Conservation (phyloP, 2,113 vertebrate genomes). For the Ictidomys tridecemlineatus region DNA sequence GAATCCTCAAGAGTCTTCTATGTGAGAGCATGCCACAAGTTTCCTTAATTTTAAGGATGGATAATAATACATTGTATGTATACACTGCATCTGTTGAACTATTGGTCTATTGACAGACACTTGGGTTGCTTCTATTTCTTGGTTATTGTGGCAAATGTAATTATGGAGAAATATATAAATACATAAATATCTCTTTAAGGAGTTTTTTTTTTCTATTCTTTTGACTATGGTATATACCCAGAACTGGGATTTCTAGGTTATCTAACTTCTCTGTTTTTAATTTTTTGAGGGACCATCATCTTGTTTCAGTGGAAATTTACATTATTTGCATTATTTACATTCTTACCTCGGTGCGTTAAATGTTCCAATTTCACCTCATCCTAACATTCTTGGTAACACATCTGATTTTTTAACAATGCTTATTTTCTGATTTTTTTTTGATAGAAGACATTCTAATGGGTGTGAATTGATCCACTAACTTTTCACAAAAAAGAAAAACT, state of each 20-base stretch:
- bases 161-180: neutral
- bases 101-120: neutral
- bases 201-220: neutral
- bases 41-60: neutral
- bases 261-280: neutral
- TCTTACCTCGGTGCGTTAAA: neutral
- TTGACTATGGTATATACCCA: neutral
- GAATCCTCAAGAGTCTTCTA: neutral
- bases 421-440: neutral
- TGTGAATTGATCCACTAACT: neutral
- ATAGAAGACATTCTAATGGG: neutral
- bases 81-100: neutral
- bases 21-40: neutral
- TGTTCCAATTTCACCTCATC: neutral
- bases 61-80: neutral
- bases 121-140: neutral
- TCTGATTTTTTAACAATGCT: neutral
- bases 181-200: neutral
- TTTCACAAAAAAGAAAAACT: neutral
- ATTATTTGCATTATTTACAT: neutral
- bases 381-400: neutral
- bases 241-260: neutral
- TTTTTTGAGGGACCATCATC: neutral
- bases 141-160: neutral
- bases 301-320: neutral